phyloP scores from a whole-genome alignment of 2,888 invertebrate genomes.

The Kryphioiulus occultus region DNA sequence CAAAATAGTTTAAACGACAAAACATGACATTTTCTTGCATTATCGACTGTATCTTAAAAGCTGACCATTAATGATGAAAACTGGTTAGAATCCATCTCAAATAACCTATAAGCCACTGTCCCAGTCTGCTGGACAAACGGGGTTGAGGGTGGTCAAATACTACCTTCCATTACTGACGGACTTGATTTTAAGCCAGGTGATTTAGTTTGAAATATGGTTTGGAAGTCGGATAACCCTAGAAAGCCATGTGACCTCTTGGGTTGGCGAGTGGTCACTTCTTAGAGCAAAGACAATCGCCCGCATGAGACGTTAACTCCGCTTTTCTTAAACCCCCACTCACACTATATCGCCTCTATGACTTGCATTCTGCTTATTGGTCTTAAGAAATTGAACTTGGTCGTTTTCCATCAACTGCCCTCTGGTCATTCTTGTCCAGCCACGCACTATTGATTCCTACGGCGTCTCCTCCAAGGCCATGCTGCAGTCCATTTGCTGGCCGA shows the following conservation, averaged over 20 bases:
- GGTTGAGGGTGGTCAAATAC: too few species aligned
- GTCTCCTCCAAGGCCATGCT: not conserved
- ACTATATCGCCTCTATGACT: not conserved
- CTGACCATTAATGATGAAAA: too few species aligned
- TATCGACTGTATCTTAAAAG: too few species aligned
- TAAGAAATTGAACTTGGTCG: not conserved
- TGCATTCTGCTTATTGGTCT: not conserved
- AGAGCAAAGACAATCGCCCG: not conserved
- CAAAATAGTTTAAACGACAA: too few species aligned
- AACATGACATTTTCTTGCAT: too few species aligned
- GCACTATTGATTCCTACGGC: constrained; percentile 6
- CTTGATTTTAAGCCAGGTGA: not conserved
- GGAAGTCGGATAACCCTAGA: not conserved
- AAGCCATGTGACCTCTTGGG: not conserved
- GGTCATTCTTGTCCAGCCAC: not conserved
- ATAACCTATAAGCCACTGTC: too few species aligned
- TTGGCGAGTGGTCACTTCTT: not conserved
- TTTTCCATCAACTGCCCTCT: not conserved
- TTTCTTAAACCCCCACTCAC: not conserved
- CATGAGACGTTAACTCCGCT: not conserved
- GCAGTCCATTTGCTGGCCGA: not conserved
- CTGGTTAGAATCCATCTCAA: too few species aligned
- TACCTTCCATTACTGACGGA: not conserved
- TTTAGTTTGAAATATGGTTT: not conserved
- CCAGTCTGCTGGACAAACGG: too few species aligned